Conservation (phyloP, 2,888 invertebrate species). For the Epinotia brunnichana region DNA sequence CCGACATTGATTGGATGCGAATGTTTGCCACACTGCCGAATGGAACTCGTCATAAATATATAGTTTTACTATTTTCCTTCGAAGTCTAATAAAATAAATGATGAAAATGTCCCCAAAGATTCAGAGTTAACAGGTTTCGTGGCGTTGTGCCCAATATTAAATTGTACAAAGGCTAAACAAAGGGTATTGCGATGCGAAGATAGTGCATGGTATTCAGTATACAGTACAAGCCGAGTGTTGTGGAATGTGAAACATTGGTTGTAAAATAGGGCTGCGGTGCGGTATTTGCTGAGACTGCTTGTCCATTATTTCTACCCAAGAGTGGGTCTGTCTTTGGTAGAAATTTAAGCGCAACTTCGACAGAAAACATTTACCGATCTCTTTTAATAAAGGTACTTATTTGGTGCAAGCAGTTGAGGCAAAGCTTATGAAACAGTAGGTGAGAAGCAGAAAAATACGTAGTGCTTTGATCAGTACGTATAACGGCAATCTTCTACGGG, state of each 20-base stretch:
- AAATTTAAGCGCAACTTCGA: too few relatives aligned
- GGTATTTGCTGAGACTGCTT: too few relatives aligned
- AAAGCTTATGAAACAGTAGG: too few relatives aligned
- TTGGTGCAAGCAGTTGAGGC: too few relatives aligned
- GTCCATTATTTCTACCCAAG: too few relatives aligned
- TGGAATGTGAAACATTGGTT: not conserved
- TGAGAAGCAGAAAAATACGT: too few relatives aligned
- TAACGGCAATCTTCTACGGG: too few relatives aligned
- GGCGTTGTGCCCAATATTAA: slow-evolving; percentile 7
- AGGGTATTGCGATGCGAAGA: slow-evolving; percentile 17
- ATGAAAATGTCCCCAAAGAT: not conserved
- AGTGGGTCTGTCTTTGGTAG: too few relatives aligned
- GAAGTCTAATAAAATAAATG: not conserved
- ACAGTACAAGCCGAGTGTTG: not conserved
- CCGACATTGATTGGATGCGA: slow-evolving; percentile 36
- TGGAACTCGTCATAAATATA: slow-evolving; percentile 19
- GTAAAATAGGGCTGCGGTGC: not conserved
- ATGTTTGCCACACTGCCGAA: slow-evolving; percentile 29
- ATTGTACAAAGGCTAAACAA: slow-evolving; percentile 16
- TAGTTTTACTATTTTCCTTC: slow-evolving; percentile 22
- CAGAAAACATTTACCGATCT: too few relatives aligned
- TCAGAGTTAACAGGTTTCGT: not conserved
- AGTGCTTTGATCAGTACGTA: too few relatives aligned
- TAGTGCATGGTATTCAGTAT: slow-evolving; percentile 6
- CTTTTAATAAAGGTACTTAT: too few relatives aligned